These are phyloP conservation scores for Sarcophilus harrisii DNA, from an alignment of 2,797 vertebrate species.

Conservation along the genomic window DNA sequence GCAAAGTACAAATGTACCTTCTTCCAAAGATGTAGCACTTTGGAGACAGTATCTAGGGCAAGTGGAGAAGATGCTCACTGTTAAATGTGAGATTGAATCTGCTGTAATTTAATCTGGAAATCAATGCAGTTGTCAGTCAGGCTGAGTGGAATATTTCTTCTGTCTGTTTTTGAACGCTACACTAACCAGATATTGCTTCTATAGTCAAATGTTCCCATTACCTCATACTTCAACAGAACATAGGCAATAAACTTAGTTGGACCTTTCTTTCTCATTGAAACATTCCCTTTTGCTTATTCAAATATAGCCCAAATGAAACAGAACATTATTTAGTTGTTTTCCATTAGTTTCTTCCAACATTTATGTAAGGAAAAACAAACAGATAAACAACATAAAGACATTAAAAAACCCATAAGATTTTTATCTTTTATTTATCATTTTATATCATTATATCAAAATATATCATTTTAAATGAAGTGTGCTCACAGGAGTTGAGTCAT, in stretches of 20 bases:
- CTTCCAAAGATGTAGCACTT: background rate
- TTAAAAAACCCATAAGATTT: slow-evolving; percentile 5
- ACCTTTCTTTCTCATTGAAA: slow-evolving; percentile 10
- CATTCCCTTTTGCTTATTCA: slow-evolving; percentile 22
- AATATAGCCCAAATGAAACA: slow-evolving; percentile 7
- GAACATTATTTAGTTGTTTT: background rate
- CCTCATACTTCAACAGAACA: background rate
- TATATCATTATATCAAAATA: no score
- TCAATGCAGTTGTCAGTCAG: background rate
- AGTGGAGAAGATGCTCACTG: background rate
- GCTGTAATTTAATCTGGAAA: background rate
- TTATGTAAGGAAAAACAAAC: background rate
- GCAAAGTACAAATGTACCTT: slow-evolving; percentile 13
- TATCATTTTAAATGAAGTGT: slow-evolving; percentile 19
- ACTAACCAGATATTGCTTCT: background rate
- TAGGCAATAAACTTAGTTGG: background rate
- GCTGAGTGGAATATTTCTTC: background rate
- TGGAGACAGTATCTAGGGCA: background rate
- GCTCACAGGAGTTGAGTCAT: background rate
- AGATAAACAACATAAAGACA: slow-evolving; percentile 25
- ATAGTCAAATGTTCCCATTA: background rate
- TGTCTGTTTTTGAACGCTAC: background rate
- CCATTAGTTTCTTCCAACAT: slow-evolving; percentile 24
- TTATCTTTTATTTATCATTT: no score
- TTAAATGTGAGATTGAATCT: background rate